A percentile compares a stretch with the other conserved stretches of the same genome.
Conservation (phyloP, 2,113 vertebrate genomes). For the Brachypteracias leptosomus region DNA sequence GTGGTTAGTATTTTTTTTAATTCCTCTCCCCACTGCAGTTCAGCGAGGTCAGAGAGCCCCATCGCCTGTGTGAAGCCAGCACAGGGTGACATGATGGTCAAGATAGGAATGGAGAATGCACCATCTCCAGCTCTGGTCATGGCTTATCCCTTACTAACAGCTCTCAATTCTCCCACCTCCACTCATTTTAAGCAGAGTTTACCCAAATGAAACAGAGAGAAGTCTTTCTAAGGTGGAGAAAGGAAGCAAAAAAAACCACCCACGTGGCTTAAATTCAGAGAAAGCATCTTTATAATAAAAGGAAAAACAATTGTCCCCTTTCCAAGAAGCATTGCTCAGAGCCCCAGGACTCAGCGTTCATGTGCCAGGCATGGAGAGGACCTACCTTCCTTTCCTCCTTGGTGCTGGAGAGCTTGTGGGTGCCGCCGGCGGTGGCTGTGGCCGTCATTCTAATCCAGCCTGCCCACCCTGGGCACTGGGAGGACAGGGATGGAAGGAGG, state of each 20-base stretch:
- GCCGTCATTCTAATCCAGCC: conserved; percentile 78
- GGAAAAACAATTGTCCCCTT: not conserved
- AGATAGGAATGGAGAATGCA: rapidly evolving
- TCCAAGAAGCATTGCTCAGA: not conserved
- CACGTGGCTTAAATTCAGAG: rapidly evolving
- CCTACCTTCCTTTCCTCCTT: conserved; percentile 91
- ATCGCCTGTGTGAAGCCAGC: rapidly evolving
- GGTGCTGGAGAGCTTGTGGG: conserved; percentile 74
- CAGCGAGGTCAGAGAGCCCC: not conserved
- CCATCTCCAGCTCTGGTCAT: not conserved
- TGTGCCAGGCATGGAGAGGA: rapidly evolving
- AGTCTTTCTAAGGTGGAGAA: not conserved
- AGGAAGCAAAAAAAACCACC: not conserved
- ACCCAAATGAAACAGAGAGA: conserved; percentile 41
- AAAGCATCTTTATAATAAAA: not conserved
- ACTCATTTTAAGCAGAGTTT: conserved; percentile 31
- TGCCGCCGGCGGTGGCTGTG: conserved; percentile 51
- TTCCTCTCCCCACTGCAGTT: not conserved
- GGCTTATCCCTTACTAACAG: not conserved
- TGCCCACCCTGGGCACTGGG: not conserved
- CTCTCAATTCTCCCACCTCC: not conserved
- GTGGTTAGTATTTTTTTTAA: not conserved
- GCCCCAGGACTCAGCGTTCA: rapidly evolving
- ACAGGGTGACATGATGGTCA: rapidly evolving
- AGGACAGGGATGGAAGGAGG: not conserved